phyloP scores from a whole-genome alignment of 2,113 vertebrate genomes.

The Ranitomeya variabilis region DNA sequence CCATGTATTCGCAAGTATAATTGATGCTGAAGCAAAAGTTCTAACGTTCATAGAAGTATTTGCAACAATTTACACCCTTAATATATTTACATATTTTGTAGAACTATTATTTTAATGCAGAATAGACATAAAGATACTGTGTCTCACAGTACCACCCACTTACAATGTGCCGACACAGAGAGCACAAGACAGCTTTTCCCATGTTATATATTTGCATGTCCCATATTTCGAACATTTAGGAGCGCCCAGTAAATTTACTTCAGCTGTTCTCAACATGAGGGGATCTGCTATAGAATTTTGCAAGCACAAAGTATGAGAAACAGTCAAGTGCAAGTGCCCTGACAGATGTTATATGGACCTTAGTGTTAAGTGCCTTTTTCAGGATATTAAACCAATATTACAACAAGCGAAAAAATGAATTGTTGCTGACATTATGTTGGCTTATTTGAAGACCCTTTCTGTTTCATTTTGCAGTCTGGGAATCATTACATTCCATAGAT shows the following conservation, averaged over 20 bases:
- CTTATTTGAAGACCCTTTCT: constrained; percentile 67
- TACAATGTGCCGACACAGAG: background rate
- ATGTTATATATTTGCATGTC: constrained; percentile 74
- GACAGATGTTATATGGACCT: constrained; percentile 74
- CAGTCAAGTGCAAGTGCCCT: constrained; percentile 59
- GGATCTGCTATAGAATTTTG: constrained; percentile 32
- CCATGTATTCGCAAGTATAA: no score
- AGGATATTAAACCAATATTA: constrained; percentile 80
- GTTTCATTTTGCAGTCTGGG: constrained; percentile 75
- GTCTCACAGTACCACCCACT: background rate
- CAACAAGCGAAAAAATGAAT: constrained; percentile 76
- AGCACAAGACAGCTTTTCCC: background rate
- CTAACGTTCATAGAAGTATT: no score
- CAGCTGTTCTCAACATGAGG: constrained; percentile 68
- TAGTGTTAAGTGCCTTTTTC: constrained; percentile 77
- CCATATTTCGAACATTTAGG: constrained; percentile 74
- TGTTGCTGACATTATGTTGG: constrained; percentile 75
- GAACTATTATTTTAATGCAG: background rate
- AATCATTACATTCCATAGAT: constrained; percentile 73
- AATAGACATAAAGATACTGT: background rate
- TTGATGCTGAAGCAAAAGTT: no score
- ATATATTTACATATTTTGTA: background rate
- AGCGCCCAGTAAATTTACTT: constrained; percentile 70
- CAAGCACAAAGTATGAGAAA: constrained; percentile 66
- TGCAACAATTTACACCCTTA: background rate